Conservation (phyloP, 2,797 vertebrate genomes). For the Aplochiton taeniatus region DNA sequence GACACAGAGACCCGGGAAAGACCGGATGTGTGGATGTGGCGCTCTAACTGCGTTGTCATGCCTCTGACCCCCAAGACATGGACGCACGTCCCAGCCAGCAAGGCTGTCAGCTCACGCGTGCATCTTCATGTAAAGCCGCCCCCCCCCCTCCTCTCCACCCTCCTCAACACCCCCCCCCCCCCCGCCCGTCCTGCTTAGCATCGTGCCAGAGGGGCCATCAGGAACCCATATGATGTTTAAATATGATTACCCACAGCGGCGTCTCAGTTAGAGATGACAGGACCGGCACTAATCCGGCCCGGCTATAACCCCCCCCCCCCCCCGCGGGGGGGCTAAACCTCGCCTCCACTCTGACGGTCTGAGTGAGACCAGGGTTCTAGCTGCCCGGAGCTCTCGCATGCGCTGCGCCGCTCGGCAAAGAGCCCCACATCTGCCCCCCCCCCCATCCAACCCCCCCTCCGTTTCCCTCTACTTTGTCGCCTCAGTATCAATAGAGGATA, state of each 20-base stretch:
- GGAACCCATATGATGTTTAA: conserved; percentile 67
- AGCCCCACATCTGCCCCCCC: conserved; percentile 57
- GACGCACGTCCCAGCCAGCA: no score
- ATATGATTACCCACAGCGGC: conserved; percentile 66
- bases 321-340: conserved; percentile 49
- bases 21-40: no score
- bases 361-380: conserved; percentile 38
- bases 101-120: background rate
- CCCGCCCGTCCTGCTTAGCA: conserved; percentile 52
- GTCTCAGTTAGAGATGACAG: conserved; percentile 64
- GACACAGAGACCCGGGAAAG: no score
- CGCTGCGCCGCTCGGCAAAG: no score
- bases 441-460: conserved; percentile 30
- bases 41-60: no score
- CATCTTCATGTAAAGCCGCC: conserved; percentile 21
- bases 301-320: conserved; percentile 46
- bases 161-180: conserved; percentile 36
- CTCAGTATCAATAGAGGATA: no score
- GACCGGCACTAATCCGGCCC: conserved; percentile 67
- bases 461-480: no score
- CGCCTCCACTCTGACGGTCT: conserved; percentile 35
- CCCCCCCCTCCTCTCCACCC: conserved; percentile 34
- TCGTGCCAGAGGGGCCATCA: conserved; percentile 55
- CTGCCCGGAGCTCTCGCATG: conserved; percentile 41
- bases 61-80: no score